phyloP scores from a whole-genome alignment of 2,113 vertebrate genomes.

The Mesoclemmys tuberculata region DNA sequence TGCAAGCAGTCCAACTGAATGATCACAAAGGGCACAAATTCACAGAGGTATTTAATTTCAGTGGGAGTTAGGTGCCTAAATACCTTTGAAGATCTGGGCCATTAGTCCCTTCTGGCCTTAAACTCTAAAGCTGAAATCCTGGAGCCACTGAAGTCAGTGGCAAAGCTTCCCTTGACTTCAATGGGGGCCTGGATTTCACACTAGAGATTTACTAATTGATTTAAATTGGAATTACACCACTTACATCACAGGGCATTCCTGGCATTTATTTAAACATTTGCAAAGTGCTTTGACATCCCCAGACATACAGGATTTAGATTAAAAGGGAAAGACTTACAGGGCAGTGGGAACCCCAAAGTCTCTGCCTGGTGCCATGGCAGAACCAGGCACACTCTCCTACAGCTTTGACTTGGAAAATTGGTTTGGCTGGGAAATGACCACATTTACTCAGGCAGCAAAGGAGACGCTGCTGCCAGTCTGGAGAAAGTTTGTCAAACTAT shows the following conservation, averaged over 20 bases:
- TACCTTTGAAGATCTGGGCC: not conserved
- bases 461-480: not conserved
- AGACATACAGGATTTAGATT: not conserved
- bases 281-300: not conserved
- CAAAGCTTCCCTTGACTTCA: rapidly evolving
- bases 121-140: not conserved
- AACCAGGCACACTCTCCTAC: not conserved
- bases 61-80: not conserved
- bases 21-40: not conserved
- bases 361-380: not conserved
- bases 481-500: too few relatives aligned
- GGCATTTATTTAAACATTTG: not conserved
- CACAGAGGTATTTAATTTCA: not conserved
- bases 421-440: not conserved
- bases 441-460: not conserved
- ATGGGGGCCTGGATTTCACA: not conserved
- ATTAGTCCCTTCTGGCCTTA: not conserved
- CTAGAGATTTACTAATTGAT: not conserved
- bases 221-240: not conserved
- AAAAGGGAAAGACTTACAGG: not conserved
- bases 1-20: not conserved
- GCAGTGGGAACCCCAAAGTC: not conserved
- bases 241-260: not conserved
- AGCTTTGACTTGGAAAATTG: rapidly evolving
- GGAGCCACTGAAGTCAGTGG: not conserved